A percentile compares a stretch with the other conserved stretches of the same genome.
These are phyloP conservation scores for Labia minor DNA, from an alignment of 2,888 invertebrate genomes.

Conservation along the genomic window DNA sequence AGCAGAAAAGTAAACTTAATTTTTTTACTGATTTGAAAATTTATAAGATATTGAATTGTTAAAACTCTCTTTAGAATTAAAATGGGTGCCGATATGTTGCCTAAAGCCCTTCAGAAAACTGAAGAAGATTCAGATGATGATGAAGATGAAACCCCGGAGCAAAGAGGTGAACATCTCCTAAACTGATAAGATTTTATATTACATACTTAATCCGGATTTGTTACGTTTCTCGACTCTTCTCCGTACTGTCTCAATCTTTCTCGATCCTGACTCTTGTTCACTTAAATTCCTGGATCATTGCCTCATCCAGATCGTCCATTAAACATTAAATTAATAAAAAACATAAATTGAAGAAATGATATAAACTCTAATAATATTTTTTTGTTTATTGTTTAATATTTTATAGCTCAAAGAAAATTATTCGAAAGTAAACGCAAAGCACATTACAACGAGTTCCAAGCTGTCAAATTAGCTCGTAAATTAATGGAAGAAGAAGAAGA, in stretches of 20 bases:
- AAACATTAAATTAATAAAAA: no score
- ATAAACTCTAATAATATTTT: no score
- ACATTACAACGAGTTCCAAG: conserved; percentile 96
- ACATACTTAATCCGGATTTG: no score
- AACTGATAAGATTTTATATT: no score
- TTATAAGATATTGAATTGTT: background rate
- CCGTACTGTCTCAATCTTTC: no score
- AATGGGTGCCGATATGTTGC: background rate
- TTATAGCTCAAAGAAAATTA: conserved; percentile 54
- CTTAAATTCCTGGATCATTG: no score
- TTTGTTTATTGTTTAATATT: no score
- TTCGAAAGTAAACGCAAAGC: conserved; percentile 91
- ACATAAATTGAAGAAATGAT: no score
- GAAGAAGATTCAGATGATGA: conserved; percentile 45
- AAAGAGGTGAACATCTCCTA: conserved; percentile 34
- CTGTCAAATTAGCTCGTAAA: conserved; percentile 82
- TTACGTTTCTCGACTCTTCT: no score
- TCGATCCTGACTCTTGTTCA: no score
- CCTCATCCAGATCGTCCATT: no score
- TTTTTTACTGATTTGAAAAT: background rate
- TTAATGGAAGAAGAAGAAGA: conserved; percentile 83
- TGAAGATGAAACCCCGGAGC: conserved; percentile 47
- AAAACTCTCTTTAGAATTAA: conserved; percentile 16
- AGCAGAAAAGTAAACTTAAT: conserved; percentile 55
- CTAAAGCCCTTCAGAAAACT: background rate